Evolutionary conservation across 2,113 vertebrate genomes (phyloP), one percentile per base, ranked within the genome.

Genomic region (Balaenoptera acutorostrata): DNA sequence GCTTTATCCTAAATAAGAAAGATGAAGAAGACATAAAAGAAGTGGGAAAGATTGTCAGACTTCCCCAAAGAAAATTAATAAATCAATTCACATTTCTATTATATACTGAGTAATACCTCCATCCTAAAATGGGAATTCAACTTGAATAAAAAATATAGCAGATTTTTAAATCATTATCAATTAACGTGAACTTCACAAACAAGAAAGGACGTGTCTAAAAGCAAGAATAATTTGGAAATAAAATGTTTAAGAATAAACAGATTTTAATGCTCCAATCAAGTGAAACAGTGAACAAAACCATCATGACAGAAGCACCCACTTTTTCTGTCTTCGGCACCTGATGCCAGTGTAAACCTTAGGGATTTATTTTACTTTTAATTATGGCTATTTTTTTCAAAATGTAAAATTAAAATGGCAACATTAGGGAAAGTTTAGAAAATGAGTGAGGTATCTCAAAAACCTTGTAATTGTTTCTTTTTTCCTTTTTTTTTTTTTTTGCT

Each of bases 191-290:
- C 46, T 68, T 96, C 69, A 88, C 0, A 77, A 71, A 92, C 3
- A 46, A 72, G 44, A 90, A 93, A 88, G 3, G 15, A 90, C 75
- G 17, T 77, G 5, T 46, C 68, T 90, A 90, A 90, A 77, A 4
- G 4, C 39, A 82, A 93, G n/a, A 21, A 61, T 78, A 64, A 63
- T 75, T 83, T 59, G 52, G 21, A 96, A 88, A 83, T 71, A 90
- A 92, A 92, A 96, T 83, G 55, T 21, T 68, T n/a, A 66, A 77
- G 18, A 90, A 85, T 82, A 93, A 94, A 74, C 31, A 87, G 12
- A 74, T 87, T 94, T 87, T 52, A 90, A 87, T 52, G 20, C 21
- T 88, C 15, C 57, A 89, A 64, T 44, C 57, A 88, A 80, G n/a
- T 63, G 17, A 87, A 93, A 41, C 69, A 88, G 21, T 91, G 21